phyloP scores from a whole-genome alignment of 2,888 invertebrate species.

The Eugnorisma glareosa region DNA sequence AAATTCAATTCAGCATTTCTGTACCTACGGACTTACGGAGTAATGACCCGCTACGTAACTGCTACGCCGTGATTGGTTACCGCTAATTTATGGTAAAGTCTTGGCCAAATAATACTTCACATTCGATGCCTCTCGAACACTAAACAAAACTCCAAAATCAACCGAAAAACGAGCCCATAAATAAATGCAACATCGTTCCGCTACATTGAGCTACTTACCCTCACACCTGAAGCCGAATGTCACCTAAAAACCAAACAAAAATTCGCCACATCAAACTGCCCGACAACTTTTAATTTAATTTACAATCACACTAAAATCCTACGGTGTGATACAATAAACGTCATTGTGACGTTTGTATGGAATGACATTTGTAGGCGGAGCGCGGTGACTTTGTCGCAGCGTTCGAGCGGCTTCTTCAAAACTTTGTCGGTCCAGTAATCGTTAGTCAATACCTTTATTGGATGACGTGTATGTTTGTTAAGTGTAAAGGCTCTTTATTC shows the following conservation, averaged over 20 bases:
- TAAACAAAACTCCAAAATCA: slow-evolving; percentile 28
- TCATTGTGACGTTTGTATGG: slow-evolving; percentile 52
- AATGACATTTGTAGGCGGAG: slow-evolving; percentile 73
- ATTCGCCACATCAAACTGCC: slow-evolving; percentile 88
- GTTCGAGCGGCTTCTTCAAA: slow-evolving; percentile 65
- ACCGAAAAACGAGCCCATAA: slow-evolving; percentile 38
- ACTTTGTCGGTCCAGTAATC: slow-evolving; percentile 71
- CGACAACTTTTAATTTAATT: slow-evolving; percentile 79
- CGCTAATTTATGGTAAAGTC: not conserved
- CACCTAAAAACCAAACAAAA: slow-evolving; percentile 82
- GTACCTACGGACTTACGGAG: not conserved
- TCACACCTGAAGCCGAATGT: slow-evolving; percentile 65
- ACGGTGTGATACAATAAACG: slow-evolving; percentile 47
- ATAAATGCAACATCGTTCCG: slow-evolving; percentile 53
- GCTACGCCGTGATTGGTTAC: not conserved
- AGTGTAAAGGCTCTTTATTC: slow-evolving; percentile 65
- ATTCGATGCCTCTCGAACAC: not conserved
- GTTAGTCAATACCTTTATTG: slow-evolving; percentile 69
- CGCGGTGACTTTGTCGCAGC: slow-evolving; percentile 73
- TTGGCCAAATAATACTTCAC: not conserved
- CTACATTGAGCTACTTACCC: slow-evolving; percentile 35
- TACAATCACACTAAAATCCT: slow-evolving; percentile 67
- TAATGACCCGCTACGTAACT: not conserved
- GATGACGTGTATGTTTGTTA: slow-evolving; percentile 74
- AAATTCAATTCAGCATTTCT: not conserved